Evolutionary conservation across 2,113 vertebrate species (phyloP), one percentile per base, ranked within the genome.

Genomic region (Eupsittula cactorum): DNA sequence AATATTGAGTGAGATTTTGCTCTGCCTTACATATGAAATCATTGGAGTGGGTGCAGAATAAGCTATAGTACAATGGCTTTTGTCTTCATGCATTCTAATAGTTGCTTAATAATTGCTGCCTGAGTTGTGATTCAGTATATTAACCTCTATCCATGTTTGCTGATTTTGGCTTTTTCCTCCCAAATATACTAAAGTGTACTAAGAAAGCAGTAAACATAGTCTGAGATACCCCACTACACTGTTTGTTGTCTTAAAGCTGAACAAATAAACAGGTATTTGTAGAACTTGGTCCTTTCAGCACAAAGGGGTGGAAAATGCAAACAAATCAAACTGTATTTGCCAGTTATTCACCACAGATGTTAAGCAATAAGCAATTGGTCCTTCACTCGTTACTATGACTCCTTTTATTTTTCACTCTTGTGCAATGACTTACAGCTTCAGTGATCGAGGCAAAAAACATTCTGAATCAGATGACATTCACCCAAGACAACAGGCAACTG

Each of bases 151-250:
- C 11, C 14, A 37, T 3, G 1, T 65, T n/a, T 88, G 27, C 13
- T 67, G 19, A 0, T 25, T 31, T 65, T 27, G 3, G 0, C 11
- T 37, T 63, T 55, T 69, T 69, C 27, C 33, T n/a, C 57, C 57
- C 33, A 37, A 70, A 69, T 59, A 19, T 16, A 50, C 9, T 5
- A 9, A 82, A 46, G 15, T 21, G 17, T 62, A 35, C 21, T n/a
- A 84, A 60, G 70, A 68, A 86, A 55, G 23, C 9, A 25, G 14
- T 53, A 67, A 52, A 50, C 9, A 28, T 4, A 46, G 31, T 64
- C 50, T 71, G 63, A 81, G 44, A 49, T 39, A 55, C 9, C 8
- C 27, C 18, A 60, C 1, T 13, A 16, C 31, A n/a, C 10, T 76
- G 7, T 67, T 82, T 81, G 44, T 28, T 24, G 35, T 77, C 27